phyloP scores from a whole-genome alignment of 2,888 invertebrate species.

The Sminthurides aquaticus region DNA sequence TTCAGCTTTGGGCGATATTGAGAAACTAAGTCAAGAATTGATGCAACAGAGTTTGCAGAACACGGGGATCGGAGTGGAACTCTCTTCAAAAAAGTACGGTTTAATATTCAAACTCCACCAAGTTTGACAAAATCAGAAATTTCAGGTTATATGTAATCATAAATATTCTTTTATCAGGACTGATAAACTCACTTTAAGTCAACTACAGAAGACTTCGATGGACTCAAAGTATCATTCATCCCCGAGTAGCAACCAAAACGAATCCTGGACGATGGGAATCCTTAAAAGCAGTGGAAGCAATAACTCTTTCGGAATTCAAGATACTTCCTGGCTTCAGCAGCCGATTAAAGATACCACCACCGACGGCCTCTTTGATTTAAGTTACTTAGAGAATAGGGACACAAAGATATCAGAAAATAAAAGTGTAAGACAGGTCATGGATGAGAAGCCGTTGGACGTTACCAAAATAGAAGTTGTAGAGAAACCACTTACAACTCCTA shows the following conservation, averaged over 20 bases:
- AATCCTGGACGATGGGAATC: too few relatives aligned
- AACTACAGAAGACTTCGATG: constrained; percentile 12
- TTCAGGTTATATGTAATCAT: neutral
- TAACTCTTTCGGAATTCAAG: too few relatives aligned
- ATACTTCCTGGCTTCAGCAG: too few relatives aligned
- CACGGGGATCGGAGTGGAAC: neutral
- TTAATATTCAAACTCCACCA: too few relatives aligned
- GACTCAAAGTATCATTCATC: too few relatives aligned
- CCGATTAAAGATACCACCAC: neutral
- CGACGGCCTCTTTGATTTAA: constrained; percentile 29
- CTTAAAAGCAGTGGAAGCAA: too few relatives aligned
- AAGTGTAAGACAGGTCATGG: neutral
- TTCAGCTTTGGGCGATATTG: constrained; percentile 35
- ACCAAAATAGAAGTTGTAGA: neutral
- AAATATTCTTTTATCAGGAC: constrained; percentile 8
- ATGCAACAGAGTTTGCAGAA: constrained; percentile 38
- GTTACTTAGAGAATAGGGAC: constrained; percentile 33
- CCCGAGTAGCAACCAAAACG: too few relatives aligned
- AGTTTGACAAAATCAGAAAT: too few relatives aligned
- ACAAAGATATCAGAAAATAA: neutral
- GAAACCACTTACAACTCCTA: neutral
- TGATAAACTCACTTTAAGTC: constrained; percentile 13
- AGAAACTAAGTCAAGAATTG: constrained; percentile 35
- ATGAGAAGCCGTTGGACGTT: neutral
- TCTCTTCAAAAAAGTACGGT: neutral